Base-by-base conservation (phyloP, 2,888 invertebrate species). In the Chrysolina americana region DNA sequence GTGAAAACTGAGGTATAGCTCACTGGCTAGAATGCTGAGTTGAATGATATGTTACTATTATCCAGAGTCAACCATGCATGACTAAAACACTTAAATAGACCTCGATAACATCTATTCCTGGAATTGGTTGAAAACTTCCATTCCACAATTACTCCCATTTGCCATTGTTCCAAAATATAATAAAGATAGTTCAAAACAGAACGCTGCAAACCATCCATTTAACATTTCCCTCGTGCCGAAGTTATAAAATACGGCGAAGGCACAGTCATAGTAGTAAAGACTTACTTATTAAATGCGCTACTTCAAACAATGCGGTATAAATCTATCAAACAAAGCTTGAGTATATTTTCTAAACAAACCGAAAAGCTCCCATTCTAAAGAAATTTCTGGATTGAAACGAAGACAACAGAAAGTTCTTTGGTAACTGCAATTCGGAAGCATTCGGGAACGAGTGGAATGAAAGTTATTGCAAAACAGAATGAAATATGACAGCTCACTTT, bases 261-360 rank as follows among this genome's bases (percentile, higher is more conserved):
- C 48, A 2, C 21, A 10, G 17, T 48, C 65, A n/a, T 23, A 47
- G 47, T 23, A 47, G 47, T 65, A 21, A 65, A 47, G 44, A 65
- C 41, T 44, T 48, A 65, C 47, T 65, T 44, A 65, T 65, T 21
- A 71, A 71, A 71, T 66, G 66, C 66, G 62, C 65, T 59, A 65
- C 41, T 65, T 65, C 48, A 44, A 65, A 71, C 65, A 65, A 71
- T 66, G 62, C 59, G 19, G 56, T 11, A 71, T 63, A 71, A 65
- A 47, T 71, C 53, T 71, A 56, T 44, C 59, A 71, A 59, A 71
- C 71, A 66, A 71, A 63, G 65, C 65, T 28, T 23, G 6, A n/a
- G 47, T 65, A 48, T 65, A 65, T 48, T 47, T 65, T 59, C 59
- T 28, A 48, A 65, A 65, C 65, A 65, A 47, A 65, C 44, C 47